Base-by-base conservation (phyloP, 2,888 invertebrate species). In the Lomographa bimaculata region DNA sequence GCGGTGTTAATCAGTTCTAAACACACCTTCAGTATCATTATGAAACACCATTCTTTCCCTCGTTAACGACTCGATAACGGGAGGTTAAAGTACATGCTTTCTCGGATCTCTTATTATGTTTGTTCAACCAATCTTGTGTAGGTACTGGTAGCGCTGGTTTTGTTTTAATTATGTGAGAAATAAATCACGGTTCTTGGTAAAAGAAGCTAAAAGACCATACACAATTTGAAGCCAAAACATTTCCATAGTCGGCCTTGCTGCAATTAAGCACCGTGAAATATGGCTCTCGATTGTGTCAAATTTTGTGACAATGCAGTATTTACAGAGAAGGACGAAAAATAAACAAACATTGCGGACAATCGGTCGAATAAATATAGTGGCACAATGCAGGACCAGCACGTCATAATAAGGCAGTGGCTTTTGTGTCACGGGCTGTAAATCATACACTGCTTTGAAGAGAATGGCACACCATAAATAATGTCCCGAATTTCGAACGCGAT, bases 351-450 rank as follows among this genome's bases (percentile, higher is more conserved):
- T 50, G 69, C 57, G 62, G 73, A 85, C 82, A 85, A 81, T 78
- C 71, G 71, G 63, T 65, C 70, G 75, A 73, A 85, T 86, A 83
- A 85, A 85, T 41, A 79, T 74, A 71, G 71, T 68, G 75, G 77
- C 77, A 86, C 86, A 86, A 87, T 79, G 80, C 78, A 71, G 79
- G 81, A 73, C 81, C 75, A 79, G 75, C 80, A 76, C 79, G 84
- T 86, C 86, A 87, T 87, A 87, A 86, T 89, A 86, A 86, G 79
- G 81, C 69, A 78, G 75, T 70, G 74, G 76, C 85, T 80, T 82
- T 87, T 89, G 87, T 87, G 73, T 66, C 60, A 54, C 57, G 59
- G 73, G 80, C 67, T 79, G 85, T 87, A 89, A 87, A 89, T 89
- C 85, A 87, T 85, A 79, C 71, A 79, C 79, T 81, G 79, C 76